These are phyloP conservation scores for Micronycteris hirsuta DNA, from an alignment of 2,113 vertebrate species.

Conservation along the genomic window DNA sequence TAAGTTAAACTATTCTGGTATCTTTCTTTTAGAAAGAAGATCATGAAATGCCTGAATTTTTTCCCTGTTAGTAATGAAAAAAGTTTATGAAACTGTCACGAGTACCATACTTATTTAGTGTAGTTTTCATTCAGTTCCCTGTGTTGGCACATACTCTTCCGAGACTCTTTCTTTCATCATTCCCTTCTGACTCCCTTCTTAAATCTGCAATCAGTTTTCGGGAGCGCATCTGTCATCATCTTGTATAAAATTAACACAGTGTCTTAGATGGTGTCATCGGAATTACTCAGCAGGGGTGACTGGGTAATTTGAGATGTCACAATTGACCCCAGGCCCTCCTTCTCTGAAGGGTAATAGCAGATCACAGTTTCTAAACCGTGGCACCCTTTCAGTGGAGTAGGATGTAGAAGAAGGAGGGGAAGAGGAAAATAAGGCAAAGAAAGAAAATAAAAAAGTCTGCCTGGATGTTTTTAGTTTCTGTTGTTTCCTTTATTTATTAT, in stretches of 20 bases:
- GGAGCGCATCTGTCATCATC: conserved; percentile 25
- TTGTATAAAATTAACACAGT: conserved; percentile 38
- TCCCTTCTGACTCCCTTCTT: neutral
- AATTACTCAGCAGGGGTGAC: conserved; percentile 6
- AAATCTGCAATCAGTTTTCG: conserved; percentile 27
- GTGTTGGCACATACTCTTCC: neutral
- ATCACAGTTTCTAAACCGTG: neutral
- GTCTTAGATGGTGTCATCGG: conserved; percentile 25
- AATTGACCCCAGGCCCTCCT: conserved; percentile 29
- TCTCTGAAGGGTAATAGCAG: neutral
- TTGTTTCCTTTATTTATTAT: conserved; percentile 1
- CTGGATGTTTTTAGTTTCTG: conserved; percentile 25
- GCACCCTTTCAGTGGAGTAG: neutral
- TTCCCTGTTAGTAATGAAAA: neutral
- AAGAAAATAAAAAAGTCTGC: neutral
- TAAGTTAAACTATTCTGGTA: neutral
- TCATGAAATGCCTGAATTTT: neutral
- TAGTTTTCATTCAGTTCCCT: neutral
- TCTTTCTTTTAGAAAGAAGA: neutral
- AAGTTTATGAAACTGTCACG: neutral
- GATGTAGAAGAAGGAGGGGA: neutral
- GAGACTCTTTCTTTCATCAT: neutral
- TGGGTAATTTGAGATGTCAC: conserved; percentile 36
- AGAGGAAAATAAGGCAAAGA: no score
- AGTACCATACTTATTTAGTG: conserved; percentile 22